phyloP scores from a whole-genome alignment of 2,113 vertebrate genomes.

The cat (Felis catus) region DNA sequence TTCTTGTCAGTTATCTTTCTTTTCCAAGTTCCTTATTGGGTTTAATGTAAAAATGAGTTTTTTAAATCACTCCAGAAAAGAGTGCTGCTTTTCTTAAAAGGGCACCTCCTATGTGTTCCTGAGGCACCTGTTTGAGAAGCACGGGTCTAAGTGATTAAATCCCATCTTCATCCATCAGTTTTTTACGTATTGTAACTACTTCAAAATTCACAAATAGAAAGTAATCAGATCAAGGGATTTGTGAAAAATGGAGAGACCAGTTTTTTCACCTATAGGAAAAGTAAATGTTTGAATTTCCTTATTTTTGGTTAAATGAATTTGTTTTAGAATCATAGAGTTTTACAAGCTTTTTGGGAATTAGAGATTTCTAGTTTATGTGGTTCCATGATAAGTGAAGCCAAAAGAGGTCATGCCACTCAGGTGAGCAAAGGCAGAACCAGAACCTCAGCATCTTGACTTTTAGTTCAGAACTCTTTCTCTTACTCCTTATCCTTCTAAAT shows the following conservation, averaged over 20 bases:
- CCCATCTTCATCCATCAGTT: background rate
- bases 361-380: background rate
- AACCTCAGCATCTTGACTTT: background rate
- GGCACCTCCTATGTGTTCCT: background rate
- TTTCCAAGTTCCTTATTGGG: background rate
- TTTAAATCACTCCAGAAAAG: background rate
- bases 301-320: conserved; percentile 8
- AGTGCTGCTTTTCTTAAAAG: background rate
- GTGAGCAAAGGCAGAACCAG: background rate
- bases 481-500: background rate
- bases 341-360: background rate
- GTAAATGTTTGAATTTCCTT: background rate
- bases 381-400: background rate
- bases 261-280: background rate
- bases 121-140: background rate
- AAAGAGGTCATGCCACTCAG: background rate
- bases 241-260: background rate
- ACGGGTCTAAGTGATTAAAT: background rate
- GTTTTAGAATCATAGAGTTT: background rate
- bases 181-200: background rate
- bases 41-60: background rate
- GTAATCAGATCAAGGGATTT: background rate
- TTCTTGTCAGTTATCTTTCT: conserved; percentile 15
- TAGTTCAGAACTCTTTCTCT: background rate
- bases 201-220: background rate